Evolutionary conservation across 2,888 invertebrate genomes (phyloP).

Genomic region (Trichopoda pennipes): DNA sequence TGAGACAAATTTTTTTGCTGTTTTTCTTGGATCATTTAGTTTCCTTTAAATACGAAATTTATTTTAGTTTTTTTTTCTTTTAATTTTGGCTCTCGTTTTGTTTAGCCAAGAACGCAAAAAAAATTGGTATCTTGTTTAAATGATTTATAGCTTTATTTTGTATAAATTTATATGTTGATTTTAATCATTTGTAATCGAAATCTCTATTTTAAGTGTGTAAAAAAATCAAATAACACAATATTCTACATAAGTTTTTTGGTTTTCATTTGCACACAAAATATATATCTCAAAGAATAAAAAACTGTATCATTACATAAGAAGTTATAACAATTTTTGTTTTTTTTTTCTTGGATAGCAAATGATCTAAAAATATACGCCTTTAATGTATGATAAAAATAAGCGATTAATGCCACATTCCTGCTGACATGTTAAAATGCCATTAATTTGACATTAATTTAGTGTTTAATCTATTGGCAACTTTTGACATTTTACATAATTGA

Average conservation of each 20-base stretch:
- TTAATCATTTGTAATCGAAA: conserved; percentile 68
- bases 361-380: conserved; percentile 40
- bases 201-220: conserved; percentile 35
- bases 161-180: conserved; percentile 68
- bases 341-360: conserved; percentile 38
- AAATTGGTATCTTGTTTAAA: conserved; percentile 58
- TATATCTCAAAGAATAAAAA: conserved; percentile 14
- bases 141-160: conserved; percentile 67
- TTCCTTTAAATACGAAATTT: conserved; percentile 37
- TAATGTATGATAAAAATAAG: conserved; percentile 30
- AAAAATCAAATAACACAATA: conserved; percentile 20
- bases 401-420: conserved; percentile 73
- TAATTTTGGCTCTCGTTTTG: background rate
- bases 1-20: conserved; percentile 65
- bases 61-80: conserved; percentile 30
- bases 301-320: conserved; percentile 52
- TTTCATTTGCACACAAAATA: conserved; percentile 11
- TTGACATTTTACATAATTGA: conserved; percentile 70
- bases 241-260: conserved; percentile 27
- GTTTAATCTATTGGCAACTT: conserved; percentile 69
- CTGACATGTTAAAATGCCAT: conserved; percentile 73
- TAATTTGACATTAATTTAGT: conserved; percentile 72
- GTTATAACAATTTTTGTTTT: conserved; percentile 22
- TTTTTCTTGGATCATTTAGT: conserved; percentile 19
- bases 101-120: conserved; percentile 1